Evolutionary conservation across 2,888 invertebrate species (phyloP).

Genomic region (Sepiola atlantica): DNA sequence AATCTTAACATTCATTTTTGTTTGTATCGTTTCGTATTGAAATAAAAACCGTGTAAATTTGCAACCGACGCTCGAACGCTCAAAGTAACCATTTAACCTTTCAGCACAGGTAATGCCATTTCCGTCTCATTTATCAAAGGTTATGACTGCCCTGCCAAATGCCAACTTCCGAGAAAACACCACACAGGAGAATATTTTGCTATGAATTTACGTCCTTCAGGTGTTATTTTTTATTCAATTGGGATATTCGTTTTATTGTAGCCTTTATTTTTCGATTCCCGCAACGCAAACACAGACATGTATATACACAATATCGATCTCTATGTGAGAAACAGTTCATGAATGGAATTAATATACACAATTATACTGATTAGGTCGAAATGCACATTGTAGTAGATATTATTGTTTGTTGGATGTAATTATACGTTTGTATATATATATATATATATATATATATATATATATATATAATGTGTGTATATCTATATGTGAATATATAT

Average conservation of each 20-base stretch:
- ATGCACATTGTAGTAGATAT: too few relatives aligned
- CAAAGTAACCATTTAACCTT: constrained; percentile 15
- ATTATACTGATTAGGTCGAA: too few relatives aligned
- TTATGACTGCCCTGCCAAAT: neutral
- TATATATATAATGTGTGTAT: too few relatives aligned
- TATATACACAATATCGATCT: neutral
- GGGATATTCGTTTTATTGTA: neutral
- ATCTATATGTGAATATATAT: too few relatives aligned
- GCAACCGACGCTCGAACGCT: neutral
- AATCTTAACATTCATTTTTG: neutral
- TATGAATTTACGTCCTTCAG: neutral
- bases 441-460: too few relatives aligned
- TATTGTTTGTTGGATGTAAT: too few relatives aligned
- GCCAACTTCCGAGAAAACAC: neutral
- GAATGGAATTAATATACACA: too few relatives aligned
- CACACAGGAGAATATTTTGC: neutral
- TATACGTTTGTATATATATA: too few relatives aligned
- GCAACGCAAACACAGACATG: neutral
- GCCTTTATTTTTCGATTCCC: neutral
- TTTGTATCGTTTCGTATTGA: neutral
- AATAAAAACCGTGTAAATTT: neutral
- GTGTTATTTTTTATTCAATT: neutral
- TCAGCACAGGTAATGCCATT: neutral
- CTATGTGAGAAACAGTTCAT: too few relatives aligned
- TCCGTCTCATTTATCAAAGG: constrained; percentile 32